Percentiles rank a stretch among this genome's conserved stretches.
These are phyloP conservation scores for Homarus gammarus DNA, from an alignment of 2,888 invertebrate genomes.

Conservation along the genomic window DNA sequence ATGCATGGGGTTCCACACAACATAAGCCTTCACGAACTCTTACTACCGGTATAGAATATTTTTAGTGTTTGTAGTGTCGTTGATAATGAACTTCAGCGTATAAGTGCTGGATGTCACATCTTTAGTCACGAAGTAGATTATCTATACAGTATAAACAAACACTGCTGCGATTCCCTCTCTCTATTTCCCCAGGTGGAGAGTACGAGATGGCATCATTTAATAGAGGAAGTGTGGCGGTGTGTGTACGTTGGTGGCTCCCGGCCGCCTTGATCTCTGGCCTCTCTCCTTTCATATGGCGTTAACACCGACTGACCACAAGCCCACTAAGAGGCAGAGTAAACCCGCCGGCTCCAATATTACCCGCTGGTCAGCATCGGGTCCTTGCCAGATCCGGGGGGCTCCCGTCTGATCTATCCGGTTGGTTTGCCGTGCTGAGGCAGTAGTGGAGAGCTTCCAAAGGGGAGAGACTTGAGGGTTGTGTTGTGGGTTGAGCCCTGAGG, in stretches of 20 bases:
- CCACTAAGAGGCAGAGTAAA: slow-evolving; percentile 1
- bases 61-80: too few relatives aligned
- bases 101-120: too few relatives aligned
- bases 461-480: not conserved
- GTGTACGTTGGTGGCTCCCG: not conserved
- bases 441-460: not conserved
- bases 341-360: not conserved
- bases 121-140: too few relatives aligned
- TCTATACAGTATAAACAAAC: too few relatives aligned
- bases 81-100: too few relatives aligned
- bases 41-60: too few relatives aligned
- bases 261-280: not conserved
- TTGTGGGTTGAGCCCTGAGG: not conserved
- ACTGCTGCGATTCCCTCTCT: too few relatives aligned
- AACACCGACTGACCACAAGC: slow-evolving; percentile 5
- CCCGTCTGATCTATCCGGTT: not conserved
- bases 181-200: too few relatives aligned
- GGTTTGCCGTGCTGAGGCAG: not conserved
- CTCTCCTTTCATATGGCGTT: not conserved
- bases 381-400: not conserved
- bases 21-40: too few relatives aligned
- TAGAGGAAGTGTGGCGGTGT: not conserved
- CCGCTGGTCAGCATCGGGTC: not conserved
- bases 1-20: too few relatives aligned
- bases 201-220: not conserved